Conservation (phyloP, 1,140 invertebrate genomes). For the Diplogasteroides magnus region DNA sequence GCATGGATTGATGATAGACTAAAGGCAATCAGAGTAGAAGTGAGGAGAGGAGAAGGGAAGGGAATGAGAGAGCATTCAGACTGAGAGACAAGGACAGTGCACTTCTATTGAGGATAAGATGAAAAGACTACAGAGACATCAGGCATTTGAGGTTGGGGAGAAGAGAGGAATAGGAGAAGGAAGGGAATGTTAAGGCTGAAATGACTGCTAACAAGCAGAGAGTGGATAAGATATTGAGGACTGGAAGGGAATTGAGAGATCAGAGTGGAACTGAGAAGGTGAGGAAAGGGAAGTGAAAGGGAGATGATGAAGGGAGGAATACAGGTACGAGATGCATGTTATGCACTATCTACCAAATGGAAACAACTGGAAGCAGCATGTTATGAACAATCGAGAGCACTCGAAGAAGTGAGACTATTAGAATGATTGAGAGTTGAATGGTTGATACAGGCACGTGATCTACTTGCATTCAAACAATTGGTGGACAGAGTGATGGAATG, state of each 20-base stretch:
- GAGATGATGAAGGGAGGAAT: neutral
- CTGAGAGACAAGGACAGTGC: conserved; percentile 50
- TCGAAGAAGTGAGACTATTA: too few relatives aligned
- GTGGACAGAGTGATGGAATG: conserved; percentile 89
- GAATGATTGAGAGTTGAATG: neutral
- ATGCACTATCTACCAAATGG: conserved; percentile 77
- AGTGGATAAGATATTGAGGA: conserved; percentile 73
- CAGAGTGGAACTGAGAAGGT: neutral
- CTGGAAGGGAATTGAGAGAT: conserved; percentile 37
- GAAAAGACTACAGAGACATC: conserved; percentile 91
- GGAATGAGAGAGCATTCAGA: conserved; percentile 47
- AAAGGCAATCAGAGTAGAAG: conserved; percentile 75
- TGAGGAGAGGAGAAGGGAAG: conserved; percentile 33
- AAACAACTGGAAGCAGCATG: conserved; percentile 73
- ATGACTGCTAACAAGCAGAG: conserved; percentile 78
- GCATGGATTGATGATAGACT: conserved; percentile 89
- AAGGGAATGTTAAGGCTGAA: conserved; percentile 73
- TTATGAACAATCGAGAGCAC: conserved; percentile 71
- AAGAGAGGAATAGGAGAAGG: neutral
- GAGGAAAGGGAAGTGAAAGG: neutral
- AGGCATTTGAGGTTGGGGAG: conserved; percentile 63
- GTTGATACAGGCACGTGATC: conserved; percentile 71
- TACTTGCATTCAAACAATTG: conserved; percentile 92
- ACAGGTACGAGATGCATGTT: conserved; percentile 61
- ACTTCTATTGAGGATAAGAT: conserved; percentile 64